Percentiles rank a stretch among this genome's conserved stretches.
phyloP scores from a whole-genome alignment of 2,113 vertebrate species.

The Gallinago undulata region DNA sequence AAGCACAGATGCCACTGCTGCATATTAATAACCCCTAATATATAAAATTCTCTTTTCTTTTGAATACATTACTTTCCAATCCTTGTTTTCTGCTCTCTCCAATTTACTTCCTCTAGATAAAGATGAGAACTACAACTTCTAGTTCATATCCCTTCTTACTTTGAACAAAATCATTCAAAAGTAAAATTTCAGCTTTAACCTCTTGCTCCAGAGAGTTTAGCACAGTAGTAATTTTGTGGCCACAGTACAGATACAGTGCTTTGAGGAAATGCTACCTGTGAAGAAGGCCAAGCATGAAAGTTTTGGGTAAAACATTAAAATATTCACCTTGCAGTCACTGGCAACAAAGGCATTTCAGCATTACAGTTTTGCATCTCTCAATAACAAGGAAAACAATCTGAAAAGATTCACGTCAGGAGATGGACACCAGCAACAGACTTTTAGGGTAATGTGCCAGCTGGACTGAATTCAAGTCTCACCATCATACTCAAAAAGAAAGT shows the following conservation, averaged over 20 bases:
- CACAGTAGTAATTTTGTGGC: background rate
- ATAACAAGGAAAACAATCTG: background rate
- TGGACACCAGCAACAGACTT: background rate
- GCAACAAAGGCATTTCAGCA: background rate
- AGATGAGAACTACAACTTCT: background rate
- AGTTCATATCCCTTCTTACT: background rate
- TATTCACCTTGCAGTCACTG: background rate
- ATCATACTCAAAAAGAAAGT: background rate
- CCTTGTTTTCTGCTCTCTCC: background rate
- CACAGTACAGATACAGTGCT: background rate
- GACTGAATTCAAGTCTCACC: background rate
- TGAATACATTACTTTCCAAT: background rate
- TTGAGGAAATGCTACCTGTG: background rate
- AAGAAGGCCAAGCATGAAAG: background rate
- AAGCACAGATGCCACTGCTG: background rate
- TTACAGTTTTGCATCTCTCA: background rate
- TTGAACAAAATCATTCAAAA: background rate
- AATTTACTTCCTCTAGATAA: background rate
- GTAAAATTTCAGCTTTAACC: background rate
- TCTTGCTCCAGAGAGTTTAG: background rate
- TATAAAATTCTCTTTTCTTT: constrained; percentile 5
- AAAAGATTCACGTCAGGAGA: background rate
- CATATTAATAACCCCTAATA: constrained; percentile 18
- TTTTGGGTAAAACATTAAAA: background rate
- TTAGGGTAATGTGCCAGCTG: background rate